A percentile compares a stretch with the other conserved stretches of the same genome.
These are phyloP conservation scores for Leptopilina clavipes DNA, from an alignment of 1,140 invertebrate genomes.

Conservation along the genomic window DNA sequence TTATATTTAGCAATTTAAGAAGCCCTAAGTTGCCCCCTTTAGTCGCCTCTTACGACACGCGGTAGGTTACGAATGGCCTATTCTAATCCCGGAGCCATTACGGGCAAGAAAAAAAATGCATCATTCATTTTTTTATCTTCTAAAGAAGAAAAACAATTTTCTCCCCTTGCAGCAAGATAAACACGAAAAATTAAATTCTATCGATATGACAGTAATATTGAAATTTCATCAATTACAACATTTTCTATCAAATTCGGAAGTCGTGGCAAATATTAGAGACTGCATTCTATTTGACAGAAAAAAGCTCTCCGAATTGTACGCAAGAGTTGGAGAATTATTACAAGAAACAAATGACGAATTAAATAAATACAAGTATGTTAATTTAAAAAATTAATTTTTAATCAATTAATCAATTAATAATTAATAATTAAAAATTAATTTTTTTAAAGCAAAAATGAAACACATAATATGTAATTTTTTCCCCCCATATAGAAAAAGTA, in stretches of 20 bases:
- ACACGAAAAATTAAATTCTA: constrained; percentile 81
- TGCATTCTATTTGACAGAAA: constrained; percentile 80
- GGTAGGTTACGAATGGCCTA: too few species aligned
- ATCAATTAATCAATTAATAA: not conserved
- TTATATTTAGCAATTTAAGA: too few species aligned
- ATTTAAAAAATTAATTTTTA: constrained; percentile 30
- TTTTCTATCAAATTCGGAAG: constrained; percentile 70
- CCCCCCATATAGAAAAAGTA: constrained; percentile 67
- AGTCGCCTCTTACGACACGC: too few species aligned
- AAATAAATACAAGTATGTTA: constrained; percentile 77
- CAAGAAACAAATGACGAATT: constrained; percentile 78
- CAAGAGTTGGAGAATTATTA: constrained; percentile 79
- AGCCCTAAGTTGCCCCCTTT: too few species aligned
- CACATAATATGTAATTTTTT: not conserved
- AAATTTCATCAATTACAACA: constrained; percentile 81
- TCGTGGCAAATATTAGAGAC: constrained; percentile 75
- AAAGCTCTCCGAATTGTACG: constrained; percentile 76
- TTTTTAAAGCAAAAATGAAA: constrained; percentile 13
- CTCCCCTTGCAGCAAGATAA: constrained; percentile 77
- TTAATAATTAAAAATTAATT: not conserved
- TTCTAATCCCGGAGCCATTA: too few species aligned
- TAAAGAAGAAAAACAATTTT: constrained; percentile 52
- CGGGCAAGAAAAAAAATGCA: too few species aligned
- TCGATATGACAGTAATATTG: constrained; percentile 79
- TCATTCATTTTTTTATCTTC: too few species aligned